Percentiles rank a stretch among this genome's conserved stretches.
Evolutionary conservation across 2,888 invertebrate genomes (phyloP).

Genomic region (Diarsia dahlii): DNA sequence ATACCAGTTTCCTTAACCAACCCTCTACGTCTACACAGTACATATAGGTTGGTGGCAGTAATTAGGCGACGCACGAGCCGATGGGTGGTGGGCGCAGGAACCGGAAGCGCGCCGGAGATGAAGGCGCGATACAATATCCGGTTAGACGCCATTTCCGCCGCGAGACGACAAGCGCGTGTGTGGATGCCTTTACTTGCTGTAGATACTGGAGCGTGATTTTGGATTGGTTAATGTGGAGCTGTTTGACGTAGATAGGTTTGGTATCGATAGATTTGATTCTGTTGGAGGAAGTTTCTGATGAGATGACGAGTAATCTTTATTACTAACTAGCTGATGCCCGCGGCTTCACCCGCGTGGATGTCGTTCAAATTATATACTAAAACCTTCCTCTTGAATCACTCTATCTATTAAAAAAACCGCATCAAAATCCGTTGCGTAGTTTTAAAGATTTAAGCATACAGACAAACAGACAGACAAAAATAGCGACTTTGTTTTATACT

Average conservation of each 20-base stretch:
- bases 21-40: conserved; percentile 7
- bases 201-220: conserved; percentile 70
- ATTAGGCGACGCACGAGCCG: conserved; percentile 87
- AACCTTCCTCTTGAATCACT: no score
- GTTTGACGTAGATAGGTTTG: background rate
- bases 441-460: no score
- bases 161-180: conserved; percentile 85
- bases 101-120: conserved; percentile 90
- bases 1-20: conserved; percentile 38
- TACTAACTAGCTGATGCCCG: no score
- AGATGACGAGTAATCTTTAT: no score
- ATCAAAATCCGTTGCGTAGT: no score
- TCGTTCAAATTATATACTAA: no score
- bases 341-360: no score
- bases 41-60: conserved; percentile 76
- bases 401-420: no score
- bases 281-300: no score
- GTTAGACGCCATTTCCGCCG: conserved; percentile 90
- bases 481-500: no score
- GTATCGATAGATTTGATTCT: background rate
- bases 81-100: conserved; percentile 82
- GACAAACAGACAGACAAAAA: no score
- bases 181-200: conserved; percentile 75
- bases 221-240: conserved; percentile 67
- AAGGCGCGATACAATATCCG: conserved; percentile 91